These are phyloP conservation scores for Hirudo medicinalis DNA, from an alignment of 1,140 invertebrate species.

Conservation along the genomic window DNA sequence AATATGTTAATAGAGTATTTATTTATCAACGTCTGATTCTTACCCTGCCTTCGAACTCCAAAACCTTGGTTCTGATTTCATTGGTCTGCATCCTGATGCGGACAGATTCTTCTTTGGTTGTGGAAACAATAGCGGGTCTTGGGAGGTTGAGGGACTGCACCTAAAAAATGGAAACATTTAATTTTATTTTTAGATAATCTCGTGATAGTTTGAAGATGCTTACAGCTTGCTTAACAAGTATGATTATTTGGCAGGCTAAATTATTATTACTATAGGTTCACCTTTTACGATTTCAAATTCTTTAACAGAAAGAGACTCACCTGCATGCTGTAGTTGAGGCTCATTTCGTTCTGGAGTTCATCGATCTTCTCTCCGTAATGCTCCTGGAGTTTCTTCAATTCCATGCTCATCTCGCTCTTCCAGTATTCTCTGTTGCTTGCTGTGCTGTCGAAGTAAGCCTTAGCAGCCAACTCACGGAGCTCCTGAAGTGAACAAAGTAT, in stretches of 20 bases:
- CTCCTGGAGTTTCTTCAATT: slow-evolving; percentile 11
- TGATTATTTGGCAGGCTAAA: not conserved
- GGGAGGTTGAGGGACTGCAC: not conserved
- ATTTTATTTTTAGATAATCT: not conserved
- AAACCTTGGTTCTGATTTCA: slow-evolving; percentile 33
- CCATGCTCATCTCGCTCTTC: slow-evolving; percentile 16
- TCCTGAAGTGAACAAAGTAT: not conserved
- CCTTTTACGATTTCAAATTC: not conserved
- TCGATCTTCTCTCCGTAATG: slow-evolving; percentile 18
- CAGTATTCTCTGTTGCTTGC: slow-evolving; percentile 11
- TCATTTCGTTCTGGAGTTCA: slow-evolving; percentile 31
- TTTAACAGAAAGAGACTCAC: not conserved
- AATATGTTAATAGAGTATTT: not conserved
- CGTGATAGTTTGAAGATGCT: not conserved
- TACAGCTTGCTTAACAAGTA: not conserved
- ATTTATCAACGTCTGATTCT: not conserved
- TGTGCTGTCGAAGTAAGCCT: slow-evolving; percentile 12
- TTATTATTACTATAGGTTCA: not conserved
- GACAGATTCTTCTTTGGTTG: slow-evolving; percentile 34
- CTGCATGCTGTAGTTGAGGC: slow-evolving; percentile 21
- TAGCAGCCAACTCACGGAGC: slow-evolving; percentile 11
- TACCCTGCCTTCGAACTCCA: slow-evolving; percentile 37
- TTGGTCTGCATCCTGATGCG: slow-evolving; percentile 32
- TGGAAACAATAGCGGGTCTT: not conserved
- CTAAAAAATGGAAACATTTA: not conserved